phyloP scores from a whole-genome alignment of 1,140 invertebrate genomes.

The Leptestheria dahalacensis region DNA sequence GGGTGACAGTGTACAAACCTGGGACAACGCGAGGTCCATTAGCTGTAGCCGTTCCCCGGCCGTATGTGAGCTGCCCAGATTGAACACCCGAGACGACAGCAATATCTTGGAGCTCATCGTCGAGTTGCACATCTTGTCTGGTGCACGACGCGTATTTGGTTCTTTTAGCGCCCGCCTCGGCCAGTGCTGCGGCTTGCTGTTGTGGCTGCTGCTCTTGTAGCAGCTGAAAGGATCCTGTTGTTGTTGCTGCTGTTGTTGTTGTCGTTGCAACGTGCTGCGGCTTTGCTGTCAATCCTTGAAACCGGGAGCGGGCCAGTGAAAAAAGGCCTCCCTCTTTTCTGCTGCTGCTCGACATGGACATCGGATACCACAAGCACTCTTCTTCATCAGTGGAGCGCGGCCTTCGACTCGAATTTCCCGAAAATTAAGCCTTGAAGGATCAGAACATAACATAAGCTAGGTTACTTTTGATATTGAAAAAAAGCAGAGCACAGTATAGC shows the following conservation, averaged over 20 bases:
- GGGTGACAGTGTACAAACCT: slow-evolving; percentile 19
- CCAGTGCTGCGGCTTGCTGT: too few species aligned
- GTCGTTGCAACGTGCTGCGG: background rate
- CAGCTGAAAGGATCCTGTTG: background rate
- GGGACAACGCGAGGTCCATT: slow-evolving; percentile 37
- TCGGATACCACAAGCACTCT: background rate
- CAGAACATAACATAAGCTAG: too few species aligned
- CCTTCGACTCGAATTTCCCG: background rate
- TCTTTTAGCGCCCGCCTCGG: too few species aligned
- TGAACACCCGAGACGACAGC: slow-evolving; percentile 31
- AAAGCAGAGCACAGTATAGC: too few species aligned
- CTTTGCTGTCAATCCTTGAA: background rate
- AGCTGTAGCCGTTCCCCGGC: slow-evolving; percentile 27
- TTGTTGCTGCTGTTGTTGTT: background rate
- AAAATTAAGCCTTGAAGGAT: too few species aligned
- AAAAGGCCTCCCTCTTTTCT: background rate
- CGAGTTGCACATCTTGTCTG: slow-evolving; percentile 20
- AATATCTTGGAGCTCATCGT: slow-evolving; percentile 35
- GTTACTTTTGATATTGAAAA: too few species aligned
- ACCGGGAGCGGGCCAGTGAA: background rate
- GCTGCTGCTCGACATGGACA: background rate
- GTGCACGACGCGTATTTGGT: slow-evolving; percentile 34
- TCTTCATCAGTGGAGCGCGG: background rate
- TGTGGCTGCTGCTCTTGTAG: background rate
- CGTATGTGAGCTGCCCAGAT: slow-evolving; percentile 31